Percentiles rank a stretch among this genome's conserved stretches.
Evolutionary conservation across 2,888 invertebrate species (phyloP).

Genomic region (Stenurella melanura): DNA sequence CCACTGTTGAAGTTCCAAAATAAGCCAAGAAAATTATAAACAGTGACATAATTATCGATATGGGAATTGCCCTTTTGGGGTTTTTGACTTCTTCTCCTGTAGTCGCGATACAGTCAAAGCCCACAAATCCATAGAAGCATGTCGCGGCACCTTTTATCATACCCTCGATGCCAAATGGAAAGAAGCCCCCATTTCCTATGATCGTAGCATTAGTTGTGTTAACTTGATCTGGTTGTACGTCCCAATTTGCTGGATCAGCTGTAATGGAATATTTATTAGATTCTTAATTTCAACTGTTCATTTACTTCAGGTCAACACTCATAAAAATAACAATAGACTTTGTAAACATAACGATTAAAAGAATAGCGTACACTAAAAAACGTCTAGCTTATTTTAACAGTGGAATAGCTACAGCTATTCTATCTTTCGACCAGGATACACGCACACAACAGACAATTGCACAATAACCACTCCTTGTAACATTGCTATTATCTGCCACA

Average conservation of each 20-base stretch:
- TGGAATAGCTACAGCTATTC: no score
- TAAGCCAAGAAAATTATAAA: constrained; percentile 90
- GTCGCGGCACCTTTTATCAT: constrained; percentile 87
- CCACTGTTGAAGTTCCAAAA: constrained; percentile 89
- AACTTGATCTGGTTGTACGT: constrained; percentile 52
- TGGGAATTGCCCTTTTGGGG: constrained; percentile 90
- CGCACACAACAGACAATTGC: no score
- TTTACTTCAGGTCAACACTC: no score
- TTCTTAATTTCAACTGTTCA: background rate
- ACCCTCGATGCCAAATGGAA: constrained; percentile 87
- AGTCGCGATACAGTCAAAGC: constrained; percentile 93
- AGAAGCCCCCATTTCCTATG: constrained; percentile 85
- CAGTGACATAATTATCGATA: constrained; percentile 89
- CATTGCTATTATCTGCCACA: no score
- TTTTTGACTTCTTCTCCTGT: constrained; percentile 93
- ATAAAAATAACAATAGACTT: no score
- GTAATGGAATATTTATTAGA: constrained; percentile 47
- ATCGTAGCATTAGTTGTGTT: constrained; percentile 71
- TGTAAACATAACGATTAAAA: no score
- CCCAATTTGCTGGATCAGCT: constrained; percentile 75
- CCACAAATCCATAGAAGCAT: constrained; percentile 95
- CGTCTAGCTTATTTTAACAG: no score
- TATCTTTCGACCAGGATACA: no score
- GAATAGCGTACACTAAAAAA: no score
- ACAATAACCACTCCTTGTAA: no score